Base-by-base conservation (phyloP, 1,140 invertebrate species). In the Solenopsis invicta region DNA sequence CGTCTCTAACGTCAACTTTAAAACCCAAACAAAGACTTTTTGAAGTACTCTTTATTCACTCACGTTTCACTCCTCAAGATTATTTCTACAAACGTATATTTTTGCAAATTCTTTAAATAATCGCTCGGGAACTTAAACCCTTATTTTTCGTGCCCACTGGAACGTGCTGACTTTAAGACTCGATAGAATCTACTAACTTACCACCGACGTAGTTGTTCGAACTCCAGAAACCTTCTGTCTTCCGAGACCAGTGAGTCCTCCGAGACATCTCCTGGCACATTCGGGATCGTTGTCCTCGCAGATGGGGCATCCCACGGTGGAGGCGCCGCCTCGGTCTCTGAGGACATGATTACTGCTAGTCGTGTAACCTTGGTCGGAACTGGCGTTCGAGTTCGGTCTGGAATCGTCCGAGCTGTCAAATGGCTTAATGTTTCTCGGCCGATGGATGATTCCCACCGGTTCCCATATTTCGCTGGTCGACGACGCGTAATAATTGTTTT, bases 381-480 rank as follows among this genome's bases (percentile, higher is more conserved):
- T 95, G 0, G 95, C 95, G 77, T 95, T 95, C 8, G 95, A 95
- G 75, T 95, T 95, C 4, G 94, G 94, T 37, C 94, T 91, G 5
- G 94, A 95, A 37, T 95, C 94, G 84, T 95, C 95, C 6, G 94
- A 95, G 71, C 94, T 95, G 84, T 95, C 94, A 88, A 94, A 95
- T 8, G 94, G 94, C 66, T 95, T 95, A 82, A 94, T 89, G 87
- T 94, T 96, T 48, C 86, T 93, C 41, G 87, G 92, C 84, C 92
- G 95, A 62, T 95, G 96, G 13, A 96, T 92, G 29, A 96, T 95
- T 81, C 96, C 96, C 34, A 96, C 94, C 6, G 97, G 97, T 90
- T 97, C 97, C 96, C 97, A 97, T 78, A 97, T 96, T 91, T 97
- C 97, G 85, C 96, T 97, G 12, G 96, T 97, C 61, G 96, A 96